Evolutionary conservation across 2,797 vertebrate genomes (phyloP).

Genomic region (Pteropus rufus): DNA sequence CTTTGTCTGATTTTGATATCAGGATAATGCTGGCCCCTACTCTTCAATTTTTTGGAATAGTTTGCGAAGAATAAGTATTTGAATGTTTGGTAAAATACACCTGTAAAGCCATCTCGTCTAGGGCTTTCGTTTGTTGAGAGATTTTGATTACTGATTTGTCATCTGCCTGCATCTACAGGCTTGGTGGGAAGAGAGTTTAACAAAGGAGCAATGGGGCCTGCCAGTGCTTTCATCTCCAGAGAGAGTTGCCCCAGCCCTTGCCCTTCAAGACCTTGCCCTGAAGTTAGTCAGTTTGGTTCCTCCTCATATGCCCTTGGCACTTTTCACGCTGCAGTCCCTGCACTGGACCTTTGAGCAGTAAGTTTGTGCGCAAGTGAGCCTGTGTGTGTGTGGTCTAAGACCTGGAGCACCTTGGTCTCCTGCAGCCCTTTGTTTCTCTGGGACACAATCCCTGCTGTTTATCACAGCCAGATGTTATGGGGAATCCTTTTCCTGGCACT

Average conservation of each 20-base stretch:
- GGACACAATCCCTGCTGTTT: background rate
- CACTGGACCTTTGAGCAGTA: background rate
- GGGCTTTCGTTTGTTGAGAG: background rate
- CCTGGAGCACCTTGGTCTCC: background rate
- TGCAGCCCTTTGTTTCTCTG: background rate
- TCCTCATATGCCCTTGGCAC: background rate
- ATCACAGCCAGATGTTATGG: background rate
- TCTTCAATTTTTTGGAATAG: background rate
- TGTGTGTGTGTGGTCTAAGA: background rate
- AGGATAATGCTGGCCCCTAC: background rate
- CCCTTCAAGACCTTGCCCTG: background rate
- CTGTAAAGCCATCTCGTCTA: background rate
- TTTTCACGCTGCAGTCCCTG: background rate
- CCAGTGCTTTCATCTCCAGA: background rate
- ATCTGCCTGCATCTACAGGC: background rate
- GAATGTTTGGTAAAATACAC: background rate
- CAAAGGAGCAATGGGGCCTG: background rate
- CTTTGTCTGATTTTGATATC: background rate
- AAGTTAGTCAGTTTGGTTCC: background rate
- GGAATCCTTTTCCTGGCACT: background rate
- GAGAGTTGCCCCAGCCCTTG: background rate
- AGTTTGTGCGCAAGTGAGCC: background rate
- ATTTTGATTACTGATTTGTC: background rate
- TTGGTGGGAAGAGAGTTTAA: background rate
- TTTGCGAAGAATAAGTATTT: background rate